phyloP scores from a whole-genome alignment of 2,113 vertebrate genomes.

The Litocranius walleri region DNA sequence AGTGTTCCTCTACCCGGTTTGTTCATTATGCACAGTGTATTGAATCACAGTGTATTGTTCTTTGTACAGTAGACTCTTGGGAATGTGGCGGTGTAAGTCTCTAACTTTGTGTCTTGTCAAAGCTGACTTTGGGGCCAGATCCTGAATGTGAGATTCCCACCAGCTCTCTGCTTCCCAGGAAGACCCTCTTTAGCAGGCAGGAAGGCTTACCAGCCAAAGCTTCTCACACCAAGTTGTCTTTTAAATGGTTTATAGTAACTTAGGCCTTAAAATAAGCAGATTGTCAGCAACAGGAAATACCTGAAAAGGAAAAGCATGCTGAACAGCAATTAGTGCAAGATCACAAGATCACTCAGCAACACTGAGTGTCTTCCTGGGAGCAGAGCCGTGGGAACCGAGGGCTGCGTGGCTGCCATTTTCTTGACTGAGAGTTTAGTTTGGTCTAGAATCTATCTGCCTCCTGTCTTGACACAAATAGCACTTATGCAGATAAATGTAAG shows the following conservation, averaged over 20 bases:
- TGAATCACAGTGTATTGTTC: background rate
- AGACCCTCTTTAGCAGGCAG: background rate
- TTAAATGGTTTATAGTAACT: background rate
- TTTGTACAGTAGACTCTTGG: background rate
- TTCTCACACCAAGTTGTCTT: background rate
- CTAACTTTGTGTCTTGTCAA: background rate
- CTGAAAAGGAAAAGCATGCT: background rate
- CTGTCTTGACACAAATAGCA: background rate
- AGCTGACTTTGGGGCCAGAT: background rate
- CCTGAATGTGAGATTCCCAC: background rate
- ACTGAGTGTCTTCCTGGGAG: background rate
- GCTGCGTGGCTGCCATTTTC: background rate
- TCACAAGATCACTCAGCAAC: background rate
- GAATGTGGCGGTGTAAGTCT: background rate
- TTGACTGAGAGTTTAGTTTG: background rate
- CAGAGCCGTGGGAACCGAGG: fast-evolving
- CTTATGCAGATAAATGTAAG: background rate
- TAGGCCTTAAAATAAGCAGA: background rate
- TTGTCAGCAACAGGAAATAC: background rate
- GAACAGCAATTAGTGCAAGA: background rate
- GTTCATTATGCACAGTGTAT: background rate
- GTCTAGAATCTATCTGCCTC: background rate
- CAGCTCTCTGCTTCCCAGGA: background rate
- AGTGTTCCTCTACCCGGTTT: background rate
- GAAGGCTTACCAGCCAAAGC: background rate